A percentile compares a stretch with the other conserved stretches of the same genome.
phyloP scores from a whole-genome alignment of 35 echinoderm and acorn worm genomes.

The Strongylocentrotus purpuratus region DNA sequence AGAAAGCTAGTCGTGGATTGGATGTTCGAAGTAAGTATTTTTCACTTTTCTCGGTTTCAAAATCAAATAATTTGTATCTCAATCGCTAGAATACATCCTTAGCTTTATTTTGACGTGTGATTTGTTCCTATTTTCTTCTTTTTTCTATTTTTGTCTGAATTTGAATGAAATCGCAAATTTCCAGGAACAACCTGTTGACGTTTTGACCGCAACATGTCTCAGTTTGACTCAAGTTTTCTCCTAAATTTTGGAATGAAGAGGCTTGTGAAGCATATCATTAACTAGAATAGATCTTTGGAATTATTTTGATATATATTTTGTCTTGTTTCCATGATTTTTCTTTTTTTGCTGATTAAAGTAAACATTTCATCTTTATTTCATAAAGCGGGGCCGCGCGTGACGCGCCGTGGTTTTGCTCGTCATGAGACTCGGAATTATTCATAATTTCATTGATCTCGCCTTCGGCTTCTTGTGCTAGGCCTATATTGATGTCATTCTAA shows the following conservation, averaged over 20 bases:
- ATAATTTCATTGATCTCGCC: no score
- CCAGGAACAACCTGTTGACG: background rate
- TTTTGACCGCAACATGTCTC: background rate
- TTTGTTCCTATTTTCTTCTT: background rate
- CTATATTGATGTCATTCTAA: no score
- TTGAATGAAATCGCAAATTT: background rate
- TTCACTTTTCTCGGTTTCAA: background rate
- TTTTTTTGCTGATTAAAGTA: no score
- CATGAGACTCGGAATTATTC: no score
- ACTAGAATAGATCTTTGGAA: no score
- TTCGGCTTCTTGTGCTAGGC: no score
- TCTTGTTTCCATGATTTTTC: background rate
- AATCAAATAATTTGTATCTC: background rate
- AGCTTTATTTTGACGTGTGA: background rate
- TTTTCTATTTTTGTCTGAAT: constrained; percentile 2
- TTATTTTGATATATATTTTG: background rate
- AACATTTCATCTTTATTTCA: no score
- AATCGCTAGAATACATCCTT: background rate
- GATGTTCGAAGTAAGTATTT: constrained; percentile 90
- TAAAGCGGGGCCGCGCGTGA: no score
- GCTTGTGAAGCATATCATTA: no score
- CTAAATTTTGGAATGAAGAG: no score
- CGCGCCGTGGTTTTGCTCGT: no score
- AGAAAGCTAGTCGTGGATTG: constrained; percentile 93
- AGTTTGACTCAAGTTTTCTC: background rate